Evolutionary conservation across 2,797 vertebrate genomes (phyloP).

Genomic region (Avahi laniger): DNA sequence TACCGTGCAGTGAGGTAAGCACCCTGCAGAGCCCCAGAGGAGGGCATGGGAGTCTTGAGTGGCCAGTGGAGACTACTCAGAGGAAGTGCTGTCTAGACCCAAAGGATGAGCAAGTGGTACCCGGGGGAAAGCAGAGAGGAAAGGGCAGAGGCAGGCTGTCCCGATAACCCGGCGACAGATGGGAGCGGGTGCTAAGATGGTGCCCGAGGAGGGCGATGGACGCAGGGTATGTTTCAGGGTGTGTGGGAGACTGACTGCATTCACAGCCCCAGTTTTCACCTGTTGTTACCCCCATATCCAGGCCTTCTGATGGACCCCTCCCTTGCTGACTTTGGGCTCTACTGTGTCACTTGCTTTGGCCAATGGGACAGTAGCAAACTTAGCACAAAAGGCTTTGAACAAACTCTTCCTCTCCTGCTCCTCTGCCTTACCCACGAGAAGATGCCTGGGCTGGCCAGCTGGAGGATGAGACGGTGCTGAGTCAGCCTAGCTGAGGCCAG

Average conservation of each 20-base stretch:
- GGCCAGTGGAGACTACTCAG: background rate
- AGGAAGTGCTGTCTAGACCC: background rate
- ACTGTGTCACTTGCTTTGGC: background rate
- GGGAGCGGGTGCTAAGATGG: background rate
- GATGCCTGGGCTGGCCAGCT: background rate
- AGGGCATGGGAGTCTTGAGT: no score
- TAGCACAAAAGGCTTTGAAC: background rate
- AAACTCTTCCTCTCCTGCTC: background rate
- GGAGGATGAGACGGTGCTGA: background rate
- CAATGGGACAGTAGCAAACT: background rate
- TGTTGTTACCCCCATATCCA: background rate
- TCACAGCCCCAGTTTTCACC: accelerated
- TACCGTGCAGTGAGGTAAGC: background rate
- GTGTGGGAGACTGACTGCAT: background rate
- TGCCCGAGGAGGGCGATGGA: background rate
- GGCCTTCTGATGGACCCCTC: background rate
- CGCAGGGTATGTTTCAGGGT: accelerated
- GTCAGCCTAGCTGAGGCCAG: no score
- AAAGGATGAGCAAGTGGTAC: background rate
- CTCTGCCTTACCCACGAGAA: background rate
- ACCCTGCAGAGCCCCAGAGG: background rate
- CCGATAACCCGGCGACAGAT: background rate
- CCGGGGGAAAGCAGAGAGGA: no score
- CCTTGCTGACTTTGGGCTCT: background rate
- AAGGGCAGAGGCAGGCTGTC: no score